Percentiles rank a stretch among this genome's conserved stretches.
Evolutionary conservation across 1,140 invertebrate genomes (phyloP).

Genomic region (Drosophila bipectinata): DNA sequence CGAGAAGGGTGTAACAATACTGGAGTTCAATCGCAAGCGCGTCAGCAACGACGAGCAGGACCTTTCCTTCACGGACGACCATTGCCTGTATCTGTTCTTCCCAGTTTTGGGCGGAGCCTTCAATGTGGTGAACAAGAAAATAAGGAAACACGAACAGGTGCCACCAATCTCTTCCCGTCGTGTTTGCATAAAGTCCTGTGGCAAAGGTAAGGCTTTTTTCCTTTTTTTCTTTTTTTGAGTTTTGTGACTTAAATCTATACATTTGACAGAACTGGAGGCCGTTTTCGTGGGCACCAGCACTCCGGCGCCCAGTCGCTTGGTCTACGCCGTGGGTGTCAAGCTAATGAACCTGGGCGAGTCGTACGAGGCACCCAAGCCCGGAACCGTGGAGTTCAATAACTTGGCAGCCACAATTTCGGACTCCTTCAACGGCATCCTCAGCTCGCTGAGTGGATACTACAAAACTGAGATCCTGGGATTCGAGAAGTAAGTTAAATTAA

Average conservation of each 20-base stretch:
- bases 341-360: constrained; percentile 91
- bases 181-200: constrained; percentile 93
- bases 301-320: constrained; percentile 86
- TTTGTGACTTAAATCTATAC: not conserved
- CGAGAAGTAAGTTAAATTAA: constrained; percentile 87
- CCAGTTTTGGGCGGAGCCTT: constrained; percentile 93
- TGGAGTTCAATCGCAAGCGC: constrained; percentile 92
- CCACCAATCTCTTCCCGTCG: constrained; percentile 91
- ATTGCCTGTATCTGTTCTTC: constrained; percentile 95
- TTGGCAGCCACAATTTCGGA: constrained; percentile 88
- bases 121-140: constrained; percentile 93
- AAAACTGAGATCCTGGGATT: constrained; percentile 89
- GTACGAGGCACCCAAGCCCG: constrained; percentile 88
- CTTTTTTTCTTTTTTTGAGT: not conserved
- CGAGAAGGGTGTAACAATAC: constrained; percentile 90
- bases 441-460: constrained; percentile 89
- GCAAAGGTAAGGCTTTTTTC: constrained; percentile 85
- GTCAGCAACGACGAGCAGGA: constrained; percentile 92
- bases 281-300: constrained; percentile 86
- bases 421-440: constrained; percentile 87
- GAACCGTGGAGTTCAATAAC: constrained; percentile 89
- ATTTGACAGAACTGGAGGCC: constrained; percentile 78
- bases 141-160: constrained; percentile 90
- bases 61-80: constrained; percentile 91
- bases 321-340: constrained; percentile 90